Evolutionary conservation across 2,888 invertebrate species (phyloP).

Genomic region (Diachrysia chrysitis): DNA sequence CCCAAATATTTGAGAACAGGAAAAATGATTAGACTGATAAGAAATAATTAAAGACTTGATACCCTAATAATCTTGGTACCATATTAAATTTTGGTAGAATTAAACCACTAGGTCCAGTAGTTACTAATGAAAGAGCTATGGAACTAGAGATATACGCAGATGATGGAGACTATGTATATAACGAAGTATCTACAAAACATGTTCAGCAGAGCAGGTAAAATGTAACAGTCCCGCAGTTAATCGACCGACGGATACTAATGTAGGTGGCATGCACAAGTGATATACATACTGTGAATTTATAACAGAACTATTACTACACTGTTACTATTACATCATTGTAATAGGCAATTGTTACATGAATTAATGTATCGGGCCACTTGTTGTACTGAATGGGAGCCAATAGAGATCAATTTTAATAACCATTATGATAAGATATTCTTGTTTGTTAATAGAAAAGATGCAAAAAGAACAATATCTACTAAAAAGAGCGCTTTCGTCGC

Average conservation of each 20-base stretch:
- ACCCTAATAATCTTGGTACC: too few relatives aligned
- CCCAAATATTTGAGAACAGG: too few relatives aligned
- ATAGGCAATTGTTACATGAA: conserved; percentile 10
- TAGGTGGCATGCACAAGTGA: conserved; percentile 28
- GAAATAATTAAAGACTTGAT: too few relatives aligned
- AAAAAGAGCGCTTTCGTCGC: background rate
- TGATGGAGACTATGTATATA: conserved; percentile 8
- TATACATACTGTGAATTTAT: conserved; percentile 28
- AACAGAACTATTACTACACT: conserved; percentile 22
- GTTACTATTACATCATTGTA: conserved; percentile 18
- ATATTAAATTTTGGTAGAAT: too few relatives aligned
- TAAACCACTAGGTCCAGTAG: too few relatives aligned
- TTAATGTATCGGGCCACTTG: background rate
- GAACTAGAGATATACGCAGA: background rate
- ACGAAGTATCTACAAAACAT: conserved; percentile 29
- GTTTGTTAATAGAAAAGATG: background rate
- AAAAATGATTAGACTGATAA: too few relatives aligned
- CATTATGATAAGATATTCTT: background rate
- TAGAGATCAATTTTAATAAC: background rate
- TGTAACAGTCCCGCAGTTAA: conserved; percentile 45
- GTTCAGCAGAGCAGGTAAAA: conserved; percentile 44
- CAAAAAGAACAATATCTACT: background rate
- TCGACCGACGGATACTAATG: conserved; percentile 34
- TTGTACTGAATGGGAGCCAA: background rate
- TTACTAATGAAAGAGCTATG: too few relatives aligned